Conservation (phyloP, 64 coral and sea anemone genomes). For the Dendronephthya gigantea region DNA sequence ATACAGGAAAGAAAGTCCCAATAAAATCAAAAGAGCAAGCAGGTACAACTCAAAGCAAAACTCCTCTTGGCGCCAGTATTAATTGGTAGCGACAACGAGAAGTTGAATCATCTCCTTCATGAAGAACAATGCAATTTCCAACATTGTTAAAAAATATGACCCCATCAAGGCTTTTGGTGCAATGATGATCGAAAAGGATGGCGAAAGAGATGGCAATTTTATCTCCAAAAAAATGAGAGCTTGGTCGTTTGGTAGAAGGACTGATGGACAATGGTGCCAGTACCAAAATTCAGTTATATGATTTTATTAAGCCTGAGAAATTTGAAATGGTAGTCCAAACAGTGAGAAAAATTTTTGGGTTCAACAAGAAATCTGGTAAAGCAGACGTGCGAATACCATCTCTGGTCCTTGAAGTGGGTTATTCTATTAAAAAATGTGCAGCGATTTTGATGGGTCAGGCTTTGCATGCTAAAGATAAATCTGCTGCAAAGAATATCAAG, state of each 20-base stretch:
- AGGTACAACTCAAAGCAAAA: neutral
- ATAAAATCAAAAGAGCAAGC: neutral
- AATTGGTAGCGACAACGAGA: neutral
- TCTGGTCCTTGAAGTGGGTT: conserved; percentile 20
- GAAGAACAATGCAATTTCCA: conserved; percentile 31
- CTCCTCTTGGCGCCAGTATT: neutral
- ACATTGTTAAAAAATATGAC: neutral
- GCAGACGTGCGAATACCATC: conserved; percentile 32
- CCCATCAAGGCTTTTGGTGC: conserved; percentile 25
- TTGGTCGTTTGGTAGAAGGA: conserved; percentile 14
- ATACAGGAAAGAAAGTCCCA: neutral
- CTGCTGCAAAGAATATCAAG: conserved; percentile 18
- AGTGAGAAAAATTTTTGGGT: conserved; percentile 16
- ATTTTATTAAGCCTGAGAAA: conserved; percentile 29
- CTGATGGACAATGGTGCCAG: neutral
- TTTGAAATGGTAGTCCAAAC: conserved; percentile 31
- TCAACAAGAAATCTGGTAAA: conserved; percentile 12
- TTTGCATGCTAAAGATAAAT: conserved; percentile 19
- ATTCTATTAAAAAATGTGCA: conserved; percentile 42
- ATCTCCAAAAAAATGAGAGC: conserved; percentile 20
- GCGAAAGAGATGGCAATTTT: neutral
- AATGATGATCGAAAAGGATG: conserved; percentile 8
- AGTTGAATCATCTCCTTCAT: conserved; percentile 13
- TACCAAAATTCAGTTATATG: neutral
- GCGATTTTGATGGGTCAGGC: conserved; percentile 16